phyloP scores from a whole-genome alignment of 1,140 invertebrate species.

The Dufourea novaeangliae region DNA sequence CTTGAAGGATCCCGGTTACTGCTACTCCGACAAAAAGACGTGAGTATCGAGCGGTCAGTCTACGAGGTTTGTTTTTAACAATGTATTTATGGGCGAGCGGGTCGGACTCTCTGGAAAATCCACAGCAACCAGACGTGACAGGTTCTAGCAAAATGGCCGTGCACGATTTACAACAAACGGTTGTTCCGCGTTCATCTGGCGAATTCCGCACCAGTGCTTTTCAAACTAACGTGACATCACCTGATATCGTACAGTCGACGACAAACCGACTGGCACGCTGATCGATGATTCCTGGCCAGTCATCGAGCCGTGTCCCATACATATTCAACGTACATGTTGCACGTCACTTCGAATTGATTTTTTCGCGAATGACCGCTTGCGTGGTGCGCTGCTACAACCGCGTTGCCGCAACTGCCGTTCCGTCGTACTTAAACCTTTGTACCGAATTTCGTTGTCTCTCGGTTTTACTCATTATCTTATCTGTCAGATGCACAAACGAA shows the following conservation, averaged over 20 bases:
- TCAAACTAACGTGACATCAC: conserved; percentile 14
- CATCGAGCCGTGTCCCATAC: neutral
- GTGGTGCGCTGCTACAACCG: conserved; percentile 29
- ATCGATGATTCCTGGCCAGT: neutral
- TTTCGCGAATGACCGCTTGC: conserved; percentile 61
- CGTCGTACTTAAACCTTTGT: conserved; percentile 11
- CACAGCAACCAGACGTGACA: conserved; percentile 52
- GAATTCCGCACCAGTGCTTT: conserved; percentile 2
- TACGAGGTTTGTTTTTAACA: conserved; percentile 19
- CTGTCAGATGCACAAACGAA: neutral
- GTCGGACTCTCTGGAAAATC: conserved; percentile 21
- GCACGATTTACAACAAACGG: conserved; percentile 74
- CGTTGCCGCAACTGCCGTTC: conserved; percentile 9
- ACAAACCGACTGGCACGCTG: neutral
- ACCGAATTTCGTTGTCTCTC: conserved; percentile 14
- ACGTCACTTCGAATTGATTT: conserved; percentile 70
- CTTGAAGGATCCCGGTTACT: conserved; percentile 47
- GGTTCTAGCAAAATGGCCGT: conserved; percentile 78
- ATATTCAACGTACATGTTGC: conserved; percentile 47
- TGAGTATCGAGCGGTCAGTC: conserved; percentile 62
- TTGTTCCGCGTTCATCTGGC: conserved; percentile 33
- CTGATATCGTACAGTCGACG: neutral
- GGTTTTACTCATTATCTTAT: conserved; percentile 5
- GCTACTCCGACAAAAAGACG: conserved; percentile 62
- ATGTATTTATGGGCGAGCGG: neutral